Conservation (phyloP, 1,140 invertebrate species). For the Cydia amplana region DNA sequence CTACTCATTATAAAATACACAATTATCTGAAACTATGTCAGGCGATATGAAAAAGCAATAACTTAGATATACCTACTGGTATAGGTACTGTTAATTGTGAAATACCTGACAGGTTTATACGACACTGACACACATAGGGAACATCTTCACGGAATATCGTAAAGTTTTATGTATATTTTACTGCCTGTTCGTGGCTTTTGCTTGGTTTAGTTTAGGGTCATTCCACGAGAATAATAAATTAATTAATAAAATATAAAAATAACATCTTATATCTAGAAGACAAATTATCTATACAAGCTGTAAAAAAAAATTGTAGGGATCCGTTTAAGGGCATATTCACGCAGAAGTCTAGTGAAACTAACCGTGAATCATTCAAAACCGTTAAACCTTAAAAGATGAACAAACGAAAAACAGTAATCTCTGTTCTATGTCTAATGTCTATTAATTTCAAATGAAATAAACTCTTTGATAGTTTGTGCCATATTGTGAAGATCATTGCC, state of each 20-base stretch:
- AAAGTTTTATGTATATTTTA: conserved; percentile 21
- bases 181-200: conserved; percentile 11
- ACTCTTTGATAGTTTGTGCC: not conserved
- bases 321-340: too few relatives aligned
- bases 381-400: not conserved
- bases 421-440: conserved; percentile 1
- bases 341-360: too few relatives aligned
- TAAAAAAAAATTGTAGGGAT: too few relatives aligned
- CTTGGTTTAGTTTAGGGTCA: not conserved
- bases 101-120: not conserved
- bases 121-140: conserved; percentile 25
- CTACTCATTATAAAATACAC: too few relatives aligned
- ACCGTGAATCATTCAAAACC: too few relatives aligned
- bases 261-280: too few relatives aligned
- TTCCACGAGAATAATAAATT: too few relatives aligned
- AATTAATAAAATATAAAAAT: too few relatives aligned
- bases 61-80: not conserved
- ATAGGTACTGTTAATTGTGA: not conserved
- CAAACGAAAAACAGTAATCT: not conserved
- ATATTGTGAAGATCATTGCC: conserved; percentile 22
- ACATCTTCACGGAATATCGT: not conserved
- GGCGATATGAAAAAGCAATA: not conserved
- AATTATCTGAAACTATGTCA: not conserved
- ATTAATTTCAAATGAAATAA: conserved; percentile 10
- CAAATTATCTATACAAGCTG: too few relatives aligned